Percentiles rank a stretch among this genome's conserved stretches.
phyloP scores from a whole-genome alignment of 2,113 vertebrate species.

The Aegotheles bennettii region DNA sequence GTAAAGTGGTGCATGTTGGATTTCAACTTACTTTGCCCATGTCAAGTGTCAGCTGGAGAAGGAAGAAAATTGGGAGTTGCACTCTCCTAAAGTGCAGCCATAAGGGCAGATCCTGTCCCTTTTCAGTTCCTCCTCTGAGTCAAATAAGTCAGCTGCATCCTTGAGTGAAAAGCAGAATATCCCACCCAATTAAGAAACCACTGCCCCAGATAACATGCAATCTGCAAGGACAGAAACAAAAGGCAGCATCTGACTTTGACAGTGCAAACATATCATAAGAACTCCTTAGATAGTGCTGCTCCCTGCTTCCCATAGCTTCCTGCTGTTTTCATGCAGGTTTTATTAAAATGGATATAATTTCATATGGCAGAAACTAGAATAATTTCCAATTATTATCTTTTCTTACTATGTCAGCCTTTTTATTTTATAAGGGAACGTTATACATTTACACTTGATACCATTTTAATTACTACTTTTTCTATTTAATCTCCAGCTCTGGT shows the following conservation, averaged over 20 bases:
- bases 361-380: not conserved
- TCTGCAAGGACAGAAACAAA: not conserved
- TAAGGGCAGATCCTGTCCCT: not conserved
- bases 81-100: fast-evolving
- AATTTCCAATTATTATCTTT: not conserved
- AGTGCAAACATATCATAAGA: not conserved
- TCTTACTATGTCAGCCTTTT: not conserved
- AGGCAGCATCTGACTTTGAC: not conserved
- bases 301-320: not conserved
- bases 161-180: not conserved
- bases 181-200: not conserved
- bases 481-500: not conserved
- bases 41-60: not conserved
- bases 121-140: not conserved
- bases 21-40: not conserved
- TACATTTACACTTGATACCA: not conserved
- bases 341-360: not conserved
- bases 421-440: not conserved
- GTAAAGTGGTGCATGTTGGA: not conserved
- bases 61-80: fast-evolving
- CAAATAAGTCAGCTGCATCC: not conserved
- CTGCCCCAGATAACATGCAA: not conserved
- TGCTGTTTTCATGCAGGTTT: not conserved
- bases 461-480: not conserved
- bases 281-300: not conserved